phyloP scores from a whole-genome alignment of 1,140 invertebrate species.

The Drosophila littoralis region DNA sequence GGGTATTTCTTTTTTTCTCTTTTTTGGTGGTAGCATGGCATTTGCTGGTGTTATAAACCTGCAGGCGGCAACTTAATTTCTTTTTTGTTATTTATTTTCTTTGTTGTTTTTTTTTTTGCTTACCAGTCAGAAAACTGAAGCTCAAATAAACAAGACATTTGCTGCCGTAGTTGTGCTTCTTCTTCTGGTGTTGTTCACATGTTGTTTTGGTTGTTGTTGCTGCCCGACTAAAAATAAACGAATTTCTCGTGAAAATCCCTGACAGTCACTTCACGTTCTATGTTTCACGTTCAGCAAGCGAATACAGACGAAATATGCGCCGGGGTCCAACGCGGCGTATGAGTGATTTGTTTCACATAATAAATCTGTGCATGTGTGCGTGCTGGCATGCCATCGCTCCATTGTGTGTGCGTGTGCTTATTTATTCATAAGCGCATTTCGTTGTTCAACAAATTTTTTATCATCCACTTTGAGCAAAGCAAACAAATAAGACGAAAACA shows the following conservation, averaged over 20 bases:
- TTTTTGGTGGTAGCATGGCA: slow-evolving; percentile 19
- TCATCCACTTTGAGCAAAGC: slow-evolving; percentile 24
- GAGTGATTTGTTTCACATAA: slow-evolving; percentile 52
- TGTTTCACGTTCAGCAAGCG: slow-evolving; percentile 12
- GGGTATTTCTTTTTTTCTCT: slow-evolving; percentile 2
- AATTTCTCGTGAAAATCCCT: slow-evolving; percentile 43
- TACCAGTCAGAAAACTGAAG: slow-evolving; percentile 35
- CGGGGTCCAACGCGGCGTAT: slow-evolving; percentile 39
- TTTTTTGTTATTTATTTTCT: slow-evolving; percentile 45
- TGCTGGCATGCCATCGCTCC: not conserved
- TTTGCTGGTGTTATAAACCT: slow-evolving; percentile 72
- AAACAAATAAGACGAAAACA: slow-evolving; percentile 26
- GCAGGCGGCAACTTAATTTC: slow-evolving; percentile 81
- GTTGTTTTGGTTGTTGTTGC: slow-evolving; percentile 27
- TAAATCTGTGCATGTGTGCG: slow-evolving; percentile 41
- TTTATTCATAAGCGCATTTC: slow-evolving; percentile 72
- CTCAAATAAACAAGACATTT: slow-evolving; percentile 75
- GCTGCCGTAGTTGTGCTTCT: slow-evolving; percentile 44
- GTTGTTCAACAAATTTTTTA: slow-evolving; percentile 48
- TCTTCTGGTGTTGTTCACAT: slow-evolving; percentile 19
- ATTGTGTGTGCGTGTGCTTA: slow-evolving; percentile 37
- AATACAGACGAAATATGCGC: slow-evolving; percentile 11
- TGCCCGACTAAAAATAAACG: slow-evolving; percentile 43
- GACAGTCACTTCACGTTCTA: slow-evolving; percentile 56
- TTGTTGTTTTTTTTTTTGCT: slow-evolving; percentile 11